These are phyloP conservation scores for Byasa hedistus DNA, from an alignment of 2,888 invertebrate genomes.

Conservation along the genomic window DNA sequence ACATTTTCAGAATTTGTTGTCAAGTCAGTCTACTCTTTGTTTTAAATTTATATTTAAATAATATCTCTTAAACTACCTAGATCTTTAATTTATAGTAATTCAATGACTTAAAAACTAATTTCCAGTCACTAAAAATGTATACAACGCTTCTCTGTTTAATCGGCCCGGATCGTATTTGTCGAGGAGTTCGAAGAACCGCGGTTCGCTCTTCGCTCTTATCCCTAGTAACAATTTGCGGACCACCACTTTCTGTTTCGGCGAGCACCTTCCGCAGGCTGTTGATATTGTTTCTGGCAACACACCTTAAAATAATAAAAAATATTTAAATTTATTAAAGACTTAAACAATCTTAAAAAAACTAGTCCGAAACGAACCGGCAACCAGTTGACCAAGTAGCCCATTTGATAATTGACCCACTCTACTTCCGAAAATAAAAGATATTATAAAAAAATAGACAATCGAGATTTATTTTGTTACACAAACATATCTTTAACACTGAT, in stretches of 20 bases:
- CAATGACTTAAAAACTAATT: slow-evolving; percentile 43
- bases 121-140: slow-evolving; percentile 70
- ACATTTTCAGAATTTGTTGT: neutral
- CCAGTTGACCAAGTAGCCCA: too few relatives aligned
- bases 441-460: too few relatives aligned
- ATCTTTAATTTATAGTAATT: neutral
- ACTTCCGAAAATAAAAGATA: too few relatives aligned
- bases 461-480: too few relatives aligned
- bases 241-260: slow-evolving; percentile 81
- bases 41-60: slow-evolving; percentile 6
- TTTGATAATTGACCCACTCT: too few relatives aligned
- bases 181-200: slow-evolving; percentile 83
- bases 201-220: slow-evolving; percentile 84
- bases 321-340: slow-evolving; percentile 9
- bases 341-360: too few relatives aligned
- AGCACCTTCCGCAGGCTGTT: slow-evolving; percentile 84
- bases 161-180: slow-evolving; percentile 86
- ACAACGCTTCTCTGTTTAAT: slow-evolving; percentile 82
- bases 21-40: neutral
- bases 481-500: too few relatives aligned
- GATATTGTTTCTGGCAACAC: slow-evolving; percentile 85
- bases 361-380: too few relatives aligned
- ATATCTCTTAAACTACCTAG: neutral
- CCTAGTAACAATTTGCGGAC: slow-evolving; percentile 83
- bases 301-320: slow-evolving; percentile 66